phyloP scores from a whole-genome alignment of 2,797 vertebrate genomes.

The Pantherophis alleghaniensis region DNA sequence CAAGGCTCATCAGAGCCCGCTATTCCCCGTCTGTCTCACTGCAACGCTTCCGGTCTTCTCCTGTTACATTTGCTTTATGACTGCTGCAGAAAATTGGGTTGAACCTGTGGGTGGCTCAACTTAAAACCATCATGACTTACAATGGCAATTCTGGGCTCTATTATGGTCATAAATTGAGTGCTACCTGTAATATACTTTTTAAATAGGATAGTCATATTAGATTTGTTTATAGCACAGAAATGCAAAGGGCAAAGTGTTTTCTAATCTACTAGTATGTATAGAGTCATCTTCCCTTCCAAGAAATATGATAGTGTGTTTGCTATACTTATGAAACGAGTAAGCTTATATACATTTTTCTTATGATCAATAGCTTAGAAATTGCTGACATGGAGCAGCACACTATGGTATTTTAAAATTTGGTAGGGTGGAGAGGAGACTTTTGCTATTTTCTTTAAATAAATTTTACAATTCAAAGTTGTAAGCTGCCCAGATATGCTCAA shows the following conservation, averaged over 20 bases:
- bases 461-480: neutral
- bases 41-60: no score
- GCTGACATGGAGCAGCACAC: neutral
- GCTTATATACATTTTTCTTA: neutral
- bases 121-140: neutral
- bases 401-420: neutral
- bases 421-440: neutral
- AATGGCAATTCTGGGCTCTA: neutral
- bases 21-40: no score
- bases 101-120: neutral
- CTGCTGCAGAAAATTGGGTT: neutral
- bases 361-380: neutral
- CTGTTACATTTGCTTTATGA: neutral
- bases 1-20: no score
- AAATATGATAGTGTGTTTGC: neutral
- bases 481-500: no score
- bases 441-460: neutral
- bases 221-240: neutral
- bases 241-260: neutral
- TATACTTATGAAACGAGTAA: neutral
- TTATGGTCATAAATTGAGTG: neutral
- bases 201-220: neutral
- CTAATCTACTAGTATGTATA: neutral
- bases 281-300: neutral
- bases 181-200: neutral